Evolutionary conservation across 2,797 vertebrate species (phyloP).

Genomic region (Masticophis lateralis): DNA sequence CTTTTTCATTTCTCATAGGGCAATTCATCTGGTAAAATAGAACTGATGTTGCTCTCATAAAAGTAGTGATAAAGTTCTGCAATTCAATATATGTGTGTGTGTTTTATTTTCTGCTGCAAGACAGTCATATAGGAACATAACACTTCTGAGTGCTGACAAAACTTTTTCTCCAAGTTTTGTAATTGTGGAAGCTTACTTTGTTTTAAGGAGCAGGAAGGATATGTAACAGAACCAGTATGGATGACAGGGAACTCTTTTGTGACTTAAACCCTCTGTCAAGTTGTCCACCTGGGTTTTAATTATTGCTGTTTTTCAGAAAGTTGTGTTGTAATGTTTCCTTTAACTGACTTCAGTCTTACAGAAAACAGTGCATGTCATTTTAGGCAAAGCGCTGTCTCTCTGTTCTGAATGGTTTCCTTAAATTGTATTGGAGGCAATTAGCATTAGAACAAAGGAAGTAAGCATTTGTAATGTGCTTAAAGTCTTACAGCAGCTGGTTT

Average conservation of each 20-base stretch:
- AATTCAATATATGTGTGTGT: constrained; percentile 77
- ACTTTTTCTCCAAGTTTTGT: constrained; percentile 56
- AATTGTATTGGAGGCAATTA: constrained; percentile 40
- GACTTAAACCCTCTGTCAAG: constrained; percentile 55
- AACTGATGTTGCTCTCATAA: constrained; percentile 75
- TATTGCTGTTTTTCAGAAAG: constrained; percentile 46
- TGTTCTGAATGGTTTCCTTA: constrained; percentile 28
- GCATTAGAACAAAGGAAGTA: constrained; percentile 2
- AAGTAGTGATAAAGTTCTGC: constrained; percentile 78
- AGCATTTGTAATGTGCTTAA: neutral
- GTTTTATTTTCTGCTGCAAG: constrained; percentile 78
- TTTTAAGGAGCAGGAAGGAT: constrained; percentile 46
- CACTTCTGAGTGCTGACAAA: constrained; percentile 56
- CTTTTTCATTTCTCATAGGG: constrained; percentile 70
- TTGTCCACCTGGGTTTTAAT: constrained; percentile 41
- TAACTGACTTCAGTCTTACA: constrained; percentile 48
- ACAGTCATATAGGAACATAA: constrained; percentile 65
- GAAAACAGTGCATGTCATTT: constrained; percentile 33
- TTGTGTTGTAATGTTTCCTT: constrained; percentile 58
- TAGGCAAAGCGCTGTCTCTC: neutral
- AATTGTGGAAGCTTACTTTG: constrained; percentile 13
- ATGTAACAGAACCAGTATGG: constrained; percentile 43
- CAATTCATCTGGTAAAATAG: constrained; percentile 72
- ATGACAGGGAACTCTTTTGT: constrained; percentile 58
- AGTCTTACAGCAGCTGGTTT: neutral